A percentile compares a stretch with the other conserved stretches of the same genome.
Evolutionary conservation across 1,140 invertebrate species (phyloP).

Genomic region (Scylla paramamosain): DNA sequence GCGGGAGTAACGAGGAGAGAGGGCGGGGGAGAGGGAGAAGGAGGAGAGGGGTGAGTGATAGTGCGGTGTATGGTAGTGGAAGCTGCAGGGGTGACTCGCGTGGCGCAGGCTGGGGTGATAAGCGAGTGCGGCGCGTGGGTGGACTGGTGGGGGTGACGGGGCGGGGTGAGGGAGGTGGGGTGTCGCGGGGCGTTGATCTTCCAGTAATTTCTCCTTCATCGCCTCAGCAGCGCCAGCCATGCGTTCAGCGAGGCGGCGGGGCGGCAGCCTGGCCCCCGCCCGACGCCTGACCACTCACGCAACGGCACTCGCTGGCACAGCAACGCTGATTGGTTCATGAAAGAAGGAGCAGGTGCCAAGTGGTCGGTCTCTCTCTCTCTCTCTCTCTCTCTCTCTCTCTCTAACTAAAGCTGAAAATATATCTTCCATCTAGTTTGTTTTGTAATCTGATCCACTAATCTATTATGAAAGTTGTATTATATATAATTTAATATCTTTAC

Average conservation of each 20-base stretch:
- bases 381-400: neutral
- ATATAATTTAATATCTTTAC: no score
- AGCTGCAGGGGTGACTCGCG: neutral
- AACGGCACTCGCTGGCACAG: neutral
- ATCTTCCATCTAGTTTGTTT: no score
- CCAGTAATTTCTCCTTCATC: neutral
- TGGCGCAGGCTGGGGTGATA: neutral
- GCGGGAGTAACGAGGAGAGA: no score
- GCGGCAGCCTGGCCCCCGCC: neutral
- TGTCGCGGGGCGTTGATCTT: neutral
- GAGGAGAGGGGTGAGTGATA: no score
- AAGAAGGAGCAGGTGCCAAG: neutral
- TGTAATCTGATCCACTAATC: no score
- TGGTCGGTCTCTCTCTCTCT: neutral
- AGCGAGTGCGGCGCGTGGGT: neutral
- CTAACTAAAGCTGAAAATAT: no score
- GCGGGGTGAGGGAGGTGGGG: neutral
- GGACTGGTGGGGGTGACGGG: neutral
- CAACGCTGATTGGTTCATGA: neutral
- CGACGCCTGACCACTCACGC: neutral
- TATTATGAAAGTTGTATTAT: no score
- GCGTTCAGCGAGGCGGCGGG: neutral
- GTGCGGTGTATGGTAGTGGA: neutral
- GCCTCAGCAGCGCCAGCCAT: neutral
- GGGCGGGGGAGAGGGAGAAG: no score